phyloP scores from a whole-genome alignment of 2,888 invertebrate species.

The Sesamia inferens region DNA sequence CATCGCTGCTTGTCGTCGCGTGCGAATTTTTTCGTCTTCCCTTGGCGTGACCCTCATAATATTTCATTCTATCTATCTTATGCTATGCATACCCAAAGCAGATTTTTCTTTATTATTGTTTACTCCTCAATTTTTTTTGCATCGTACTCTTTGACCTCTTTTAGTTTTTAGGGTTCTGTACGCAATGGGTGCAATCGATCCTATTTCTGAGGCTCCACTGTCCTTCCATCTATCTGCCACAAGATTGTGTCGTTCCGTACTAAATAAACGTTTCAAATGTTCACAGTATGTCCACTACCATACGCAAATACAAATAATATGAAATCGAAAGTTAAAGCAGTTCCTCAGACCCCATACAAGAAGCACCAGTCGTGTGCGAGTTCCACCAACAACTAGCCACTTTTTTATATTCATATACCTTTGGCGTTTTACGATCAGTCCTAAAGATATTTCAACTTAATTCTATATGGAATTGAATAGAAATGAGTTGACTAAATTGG shows the following conservation, averaged over 20 bases:
- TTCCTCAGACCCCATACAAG: not conserved
- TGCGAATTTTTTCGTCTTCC: not conserved
- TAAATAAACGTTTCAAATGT: too few relatives aligned
- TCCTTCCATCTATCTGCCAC: too few relatives aligned
- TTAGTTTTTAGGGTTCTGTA: not conserved
- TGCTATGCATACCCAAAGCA: not conserved
- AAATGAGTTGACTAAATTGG: constrained; percentile 50
- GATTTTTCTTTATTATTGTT: not conserved
- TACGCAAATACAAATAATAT: too few relatives aligned
- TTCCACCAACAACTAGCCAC: not conserved
- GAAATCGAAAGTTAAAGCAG: too few relatives aligned
- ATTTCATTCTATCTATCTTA: not conserved
- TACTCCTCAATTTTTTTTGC: constrained; percentile 1
- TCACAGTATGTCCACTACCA: too few relatives aligned
- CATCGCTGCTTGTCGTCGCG: too few relatives aligned
- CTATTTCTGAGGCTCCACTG: not conserved
- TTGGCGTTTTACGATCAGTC: constrained; percentile 26
- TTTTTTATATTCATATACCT: constrained; percentile 13
- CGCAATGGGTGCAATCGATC: not conserved
- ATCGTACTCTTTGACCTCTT: not conserved
- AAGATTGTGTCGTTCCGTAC: too few relatives aligned
- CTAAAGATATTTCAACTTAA: constrained; percentile 31
- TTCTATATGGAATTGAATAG: constrained; percentile 37
- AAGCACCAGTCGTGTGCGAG: not conserved
- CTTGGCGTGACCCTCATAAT: too few relatives aligned